phyloP scores from a whole-genome alignment of 2,888 invertebrate species.

The Tholera decimalis region DNA sequence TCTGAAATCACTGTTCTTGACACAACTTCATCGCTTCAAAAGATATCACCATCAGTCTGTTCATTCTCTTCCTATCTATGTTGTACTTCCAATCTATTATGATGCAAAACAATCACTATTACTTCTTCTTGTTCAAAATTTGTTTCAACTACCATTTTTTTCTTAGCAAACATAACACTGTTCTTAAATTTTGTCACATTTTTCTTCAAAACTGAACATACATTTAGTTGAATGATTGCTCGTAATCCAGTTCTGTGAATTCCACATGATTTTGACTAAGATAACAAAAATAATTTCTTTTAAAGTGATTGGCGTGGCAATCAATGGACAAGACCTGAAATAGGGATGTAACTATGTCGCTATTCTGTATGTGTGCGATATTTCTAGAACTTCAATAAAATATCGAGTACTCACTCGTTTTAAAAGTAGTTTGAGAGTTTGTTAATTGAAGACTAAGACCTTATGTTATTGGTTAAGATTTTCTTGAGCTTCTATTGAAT shows the following conservation, averaged over 20 bases:
- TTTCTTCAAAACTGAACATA: neutral
- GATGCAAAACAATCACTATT: neutral
- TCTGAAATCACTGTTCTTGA: neutral
- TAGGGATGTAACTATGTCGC: constrained; percentile 11
- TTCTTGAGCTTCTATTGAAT: too few species aligned
- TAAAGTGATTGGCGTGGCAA: constrained; percentile 13
- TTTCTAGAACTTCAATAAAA: constrained; percentile 15
- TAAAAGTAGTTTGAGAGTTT: too few species aligned
- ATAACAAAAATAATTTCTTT: neutral
- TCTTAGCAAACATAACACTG: neutral
- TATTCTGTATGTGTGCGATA: constrained; percentile 38
- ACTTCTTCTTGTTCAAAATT: neutral
- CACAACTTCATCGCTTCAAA: neutral
- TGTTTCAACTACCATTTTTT: neutral
- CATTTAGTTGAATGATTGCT: too few species aligned
- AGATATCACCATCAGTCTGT: neutral
- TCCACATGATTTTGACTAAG: neutral
- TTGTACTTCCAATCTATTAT: neutral
- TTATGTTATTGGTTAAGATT: too few species aligned
- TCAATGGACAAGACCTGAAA: constrained; percentile 33
- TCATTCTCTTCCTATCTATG: neutral
- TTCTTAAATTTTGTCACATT: neutral
- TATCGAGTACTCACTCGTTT: constrained; percentile 20
- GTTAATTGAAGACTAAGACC: too few species aligned
- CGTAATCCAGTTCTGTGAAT: neutral